Conservation (phyloP, 2,888 invertebrate species). For the Dynastes maya region DNA sequence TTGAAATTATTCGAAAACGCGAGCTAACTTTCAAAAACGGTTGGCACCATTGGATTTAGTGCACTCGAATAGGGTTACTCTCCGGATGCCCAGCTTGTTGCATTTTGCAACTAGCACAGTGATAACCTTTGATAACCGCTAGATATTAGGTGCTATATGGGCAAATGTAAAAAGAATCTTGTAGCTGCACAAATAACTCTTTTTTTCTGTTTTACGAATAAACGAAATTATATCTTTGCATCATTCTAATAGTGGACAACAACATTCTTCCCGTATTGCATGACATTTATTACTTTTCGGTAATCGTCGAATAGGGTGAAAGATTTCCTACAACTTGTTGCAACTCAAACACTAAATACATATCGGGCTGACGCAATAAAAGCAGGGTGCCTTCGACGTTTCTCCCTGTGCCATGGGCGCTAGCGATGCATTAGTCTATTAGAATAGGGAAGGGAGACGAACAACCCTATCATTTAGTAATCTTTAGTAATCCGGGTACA, state of each 20-base stretch:
- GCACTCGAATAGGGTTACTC: too few species aligned
- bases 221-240: neutral
- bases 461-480: slow-evolving; percentile 60
- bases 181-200: too few species aligned
- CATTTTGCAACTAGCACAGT: too few species aligned
- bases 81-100: too few species aligned
- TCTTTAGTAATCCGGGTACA: slow-evolving; percentile 58
- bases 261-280: too few species aligned
- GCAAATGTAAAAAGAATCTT: too few species aligned
- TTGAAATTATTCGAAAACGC: too few species aligned
- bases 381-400: slow-evolving; percentile 13
- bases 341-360: slow-evolving; percentile 22
- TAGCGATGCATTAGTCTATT: slow-evolving; percentile 50
- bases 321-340: slow-evolving; percentile 46
- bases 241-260: neutral
- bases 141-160: too few species aligned
- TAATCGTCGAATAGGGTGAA: slow-evolving; percentile 1
- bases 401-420: neutral
- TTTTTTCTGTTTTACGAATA: too few species aligned
- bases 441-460: slow-evolving; percentile 57
- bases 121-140: too few species aligned
- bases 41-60: too few species aligned
- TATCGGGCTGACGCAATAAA: slow-evolving; percentile 35
- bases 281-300: neutral
- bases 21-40: too few species aligned